Evolutionary conservation across 2,113 vertebrate species (phyloP), one percentile per base, ranked within the genome.

Genomic region (Syngnathus typhle): DNA sequence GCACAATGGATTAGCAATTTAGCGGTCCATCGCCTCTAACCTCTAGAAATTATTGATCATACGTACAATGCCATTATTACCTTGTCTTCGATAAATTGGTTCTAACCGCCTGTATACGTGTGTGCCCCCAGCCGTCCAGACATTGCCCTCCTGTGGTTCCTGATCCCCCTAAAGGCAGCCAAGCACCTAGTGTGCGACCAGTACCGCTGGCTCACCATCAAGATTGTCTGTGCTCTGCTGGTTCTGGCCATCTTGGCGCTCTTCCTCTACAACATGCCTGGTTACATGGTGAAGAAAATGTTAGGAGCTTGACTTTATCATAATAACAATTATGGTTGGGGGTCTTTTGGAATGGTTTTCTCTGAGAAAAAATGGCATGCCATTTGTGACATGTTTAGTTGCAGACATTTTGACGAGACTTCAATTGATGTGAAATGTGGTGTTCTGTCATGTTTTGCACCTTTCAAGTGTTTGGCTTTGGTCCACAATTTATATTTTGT

Each of bases 201-300:
- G 75, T 96, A 96, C 92, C 93, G 94, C 88, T 96, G 94, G 95
- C 93, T 96, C 68, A 89, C 93, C 91, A 91, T 97, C 91, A 95
- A 95, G 88, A 92, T 97, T 1, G 87, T 94, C 73, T 77, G 94
- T 79, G 94, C 92, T 1, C 84, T 97, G 41, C 78, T 97, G 74
- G 84, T 92, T 4, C 79, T 96, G 75, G 84, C 91, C 72, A 92
- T 95, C 88, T 72, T 95, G 5, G 93, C 81, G 27, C 92, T 97
- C 75, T 97, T 95, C 89, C 90, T 98, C 83, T 96, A 95, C 90
- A 96, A 90, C 91, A 93, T 95, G 86, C 95, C 94, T 0, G 94
- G 92, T 72, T 97, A 96, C 88, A 94, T 94, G 94, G 94, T 95
- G 85, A 96, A 98, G 90, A 98, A 96, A 82, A 91, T 95, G 68